These are phyloP conservation scores for Cataglyphis cursor DNA, from an alignment of 2,888 invertebrate species.

Conservation along the genomic window DNA sequence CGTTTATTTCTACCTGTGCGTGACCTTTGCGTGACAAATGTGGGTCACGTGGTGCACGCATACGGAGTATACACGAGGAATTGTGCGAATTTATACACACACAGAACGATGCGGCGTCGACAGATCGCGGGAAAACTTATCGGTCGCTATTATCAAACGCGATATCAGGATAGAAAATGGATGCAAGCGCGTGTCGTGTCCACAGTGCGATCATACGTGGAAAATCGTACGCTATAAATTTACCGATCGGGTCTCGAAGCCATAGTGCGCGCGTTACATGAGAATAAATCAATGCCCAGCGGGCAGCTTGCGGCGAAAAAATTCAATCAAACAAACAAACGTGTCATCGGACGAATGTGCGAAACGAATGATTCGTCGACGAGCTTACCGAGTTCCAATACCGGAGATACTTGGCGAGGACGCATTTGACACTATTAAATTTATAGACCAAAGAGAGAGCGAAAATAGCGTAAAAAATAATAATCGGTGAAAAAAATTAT, in stretches of 20 bases:
- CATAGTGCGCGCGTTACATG: background rate
- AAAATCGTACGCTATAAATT: conserved; percentile 56
- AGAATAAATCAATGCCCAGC: conserved; percentile 41
- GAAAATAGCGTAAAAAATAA: background rate
- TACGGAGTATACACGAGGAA: background rate
- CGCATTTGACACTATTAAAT: conserved; percentile 10
- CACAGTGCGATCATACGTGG: conserved; percentile 34
- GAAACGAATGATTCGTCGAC: conserved; percentile 2
- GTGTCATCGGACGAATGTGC: conserved; percentile 17
- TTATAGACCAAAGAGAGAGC: conserved; percentile 5
- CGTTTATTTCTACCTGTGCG: background rate
- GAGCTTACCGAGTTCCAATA: background rate
- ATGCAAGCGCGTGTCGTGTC: conserved; percentile 6
- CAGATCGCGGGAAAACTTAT: conserved; percentile 37
- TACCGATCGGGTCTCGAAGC: conserved; percentile 4
- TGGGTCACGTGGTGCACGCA: background rate
- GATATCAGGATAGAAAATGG: conserved; percentile 37
- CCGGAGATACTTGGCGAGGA: background rate
- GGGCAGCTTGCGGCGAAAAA: conserved; percentile 28
- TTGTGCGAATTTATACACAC: conserved; percentile 10
- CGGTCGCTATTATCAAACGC: conserved; percentile 16
- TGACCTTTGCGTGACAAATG: background rate
- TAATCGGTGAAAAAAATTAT: background rate
- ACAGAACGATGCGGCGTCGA: conserved; percentile 15
- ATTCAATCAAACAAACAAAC: conserved; percentile 51